Percentiles rank a stretch among this genome's conserved stretches.
Conservation (phyloP, 2,113 vertebrate genomes). For the Smithornis capensis region DNA sequence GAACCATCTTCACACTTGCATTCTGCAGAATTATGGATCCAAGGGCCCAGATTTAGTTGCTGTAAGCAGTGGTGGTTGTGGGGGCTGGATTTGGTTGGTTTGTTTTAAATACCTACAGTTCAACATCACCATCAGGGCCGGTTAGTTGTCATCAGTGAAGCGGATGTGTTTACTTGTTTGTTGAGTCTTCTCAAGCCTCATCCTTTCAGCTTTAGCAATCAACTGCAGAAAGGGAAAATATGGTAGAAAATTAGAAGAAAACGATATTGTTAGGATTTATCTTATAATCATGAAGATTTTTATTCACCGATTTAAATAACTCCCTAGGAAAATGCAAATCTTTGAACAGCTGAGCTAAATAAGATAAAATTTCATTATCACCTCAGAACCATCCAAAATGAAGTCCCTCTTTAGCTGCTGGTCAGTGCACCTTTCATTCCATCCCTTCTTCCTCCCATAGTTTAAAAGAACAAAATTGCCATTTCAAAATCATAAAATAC, state of each 20-base stretch:
- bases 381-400: neutral
- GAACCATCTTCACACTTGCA: conserved; percentile 5
- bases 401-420: neutral
- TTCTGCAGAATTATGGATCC: neutral
- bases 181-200: conserved; percentile 86
- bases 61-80: neutral
- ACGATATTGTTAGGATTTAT: neutral
- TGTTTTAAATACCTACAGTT: neutral
- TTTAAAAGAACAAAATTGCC: neutral
- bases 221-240: conserved; percentile 74
- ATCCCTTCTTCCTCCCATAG: neutral
- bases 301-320: neutral
- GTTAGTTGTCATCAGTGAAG: conserved; percentile 84
- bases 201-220: conserved; percentile 94
- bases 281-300: neutral
- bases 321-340: neutral
- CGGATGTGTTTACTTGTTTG: conserved; percentile 88
- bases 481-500: neutral
- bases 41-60: neutral
- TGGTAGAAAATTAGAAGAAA: neutral
- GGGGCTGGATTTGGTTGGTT: neutral
- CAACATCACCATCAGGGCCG: neutral
- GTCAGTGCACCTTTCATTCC: neutral
- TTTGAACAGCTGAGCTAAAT: neutral
- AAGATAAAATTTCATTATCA: neutral